Percentiles rank a stretch among this genome's conserved stretches.
Conservation (phyloP, 2,113 vertebrate genomes). For the Paedocypris sp. region DNA sequence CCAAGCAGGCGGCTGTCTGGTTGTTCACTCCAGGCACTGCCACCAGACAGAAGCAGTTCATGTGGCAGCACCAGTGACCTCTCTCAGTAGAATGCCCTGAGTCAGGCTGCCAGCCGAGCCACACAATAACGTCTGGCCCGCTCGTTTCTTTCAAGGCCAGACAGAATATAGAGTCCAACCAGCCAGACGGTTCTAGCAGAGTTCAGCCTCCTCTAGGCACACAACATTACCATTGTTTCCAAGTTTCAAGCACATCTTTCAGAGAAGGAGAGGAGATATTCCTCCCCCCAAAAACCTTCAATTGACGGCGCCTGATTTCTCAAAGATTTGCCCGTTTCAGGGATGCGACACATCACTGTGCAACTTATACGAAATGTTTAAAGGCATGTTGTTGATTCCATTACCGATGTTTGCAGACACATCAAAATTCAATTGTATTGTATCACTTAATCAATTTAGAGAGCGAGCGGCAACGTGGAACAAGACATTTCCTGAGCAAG, state of each 20-base stretch:
- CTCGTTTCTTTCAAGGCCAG: conserved; percentile 27
- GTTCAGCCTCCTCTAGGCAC: conserved; percentile 31
- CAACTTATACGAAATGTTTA: neutral
- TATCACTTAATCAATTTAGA: neutral
- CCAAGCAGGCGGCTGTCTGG: conserved; percentile 1
- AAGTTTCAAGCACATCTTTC: conserved; percentile 36
- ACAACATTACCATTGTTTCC: conserved; percentile 41
- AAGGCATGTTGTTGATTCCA: neutral
- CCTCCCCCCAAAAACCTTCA: conserved; percentile 29
- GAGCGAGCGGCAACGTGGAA: neutral
- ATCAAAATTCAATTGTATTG: conserved; percentile 5
- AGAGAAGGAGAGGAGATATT: conserved; percentile 26
- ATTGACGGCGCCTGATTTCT: conserved; percentile 35
- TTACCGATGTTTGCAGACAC: neutral
- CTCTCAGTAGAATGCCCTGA: conserved; percentile 31
- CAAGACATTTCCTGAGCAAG: neutral
- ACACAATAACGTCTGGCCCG: conserved; percentile 37
- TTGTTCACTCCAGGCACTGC: neutral
- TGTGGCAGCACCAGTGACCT: conserved; percentile 23
- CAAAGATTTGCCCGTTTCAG: conserved; percentile 9
- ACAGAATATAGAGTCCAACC: conserved; percentile 25
- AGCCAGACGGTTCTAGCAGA: conserved; percentile 36
- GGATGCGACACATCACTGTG: neutral
- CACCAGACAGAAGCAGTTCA: conserved; percentile 12
- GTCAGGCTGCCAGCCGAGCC: conserved; percentile 23